Base-by-base conservation (phyloP, 2,797 vertebrate genomes). In the Phyllotis vaccarum region DNA sequence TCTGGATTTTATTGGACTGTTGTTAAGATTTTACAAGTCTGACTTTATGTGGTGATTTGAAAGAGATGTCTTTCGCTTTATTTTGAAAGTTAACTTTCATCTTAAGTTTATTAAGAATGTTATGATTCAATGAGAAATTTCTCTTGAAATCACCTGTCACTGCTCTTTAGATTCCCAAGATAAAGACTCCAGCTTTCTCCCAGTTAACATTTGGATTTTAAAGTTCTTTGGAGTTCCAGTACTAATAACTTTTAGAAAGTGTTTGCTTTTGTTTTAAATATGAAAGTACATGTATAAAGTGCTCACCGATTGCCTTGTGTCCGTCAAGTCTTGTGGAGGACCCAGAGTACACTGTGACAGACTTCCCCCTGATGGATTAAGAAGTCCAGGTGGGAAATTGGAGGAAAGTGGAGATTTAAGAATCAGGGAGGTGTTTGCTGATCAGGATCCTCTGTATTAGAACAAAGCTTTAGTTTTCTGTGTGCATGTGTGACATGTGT, bases 31-130 rank as follows among this genome's bases (percentile, higher is more conserved):
- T 93, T 68, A 92, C 62, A 82, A 75, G 82, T 66, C 6, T 46
- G 56, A 78, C 81, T 80, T 80, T 88, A 10, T 66, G 60, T 80
- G 46, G 75, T 86, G 79, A 72, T 76, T 87, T 87, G 81, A 88
- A n/a, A 40, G 64, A 49, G 31, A 74, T 29, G 49, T 34, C 93
- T n/a, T 60, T 93, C 22, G 6, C 72, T 78, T 58, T 8, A 9
- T 56, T 96, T 94, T 72, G 54, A 49, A 93, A 88, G 83, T 93
- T 94, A 31, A 60, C 37, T 88, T 94, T 92, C 72, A 85, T 79
- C 66, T 88, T 49, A 76, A 62, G 46, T 93, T 95, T 91, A 54
- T 80, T 76, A 64, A 81, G 88, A 60, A 27, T 72, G 29, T 91
- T 93, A 66, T n/a, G 66, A 19, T 94, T 86, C 74, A 62, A 29